A percentile compares a stretch with the other conserved stretches of the same genome.
Evolutionary conservation across 2,113 vertebrate genomes (phyloP).

Genomic region (Terrapene triunguis): DNA sequence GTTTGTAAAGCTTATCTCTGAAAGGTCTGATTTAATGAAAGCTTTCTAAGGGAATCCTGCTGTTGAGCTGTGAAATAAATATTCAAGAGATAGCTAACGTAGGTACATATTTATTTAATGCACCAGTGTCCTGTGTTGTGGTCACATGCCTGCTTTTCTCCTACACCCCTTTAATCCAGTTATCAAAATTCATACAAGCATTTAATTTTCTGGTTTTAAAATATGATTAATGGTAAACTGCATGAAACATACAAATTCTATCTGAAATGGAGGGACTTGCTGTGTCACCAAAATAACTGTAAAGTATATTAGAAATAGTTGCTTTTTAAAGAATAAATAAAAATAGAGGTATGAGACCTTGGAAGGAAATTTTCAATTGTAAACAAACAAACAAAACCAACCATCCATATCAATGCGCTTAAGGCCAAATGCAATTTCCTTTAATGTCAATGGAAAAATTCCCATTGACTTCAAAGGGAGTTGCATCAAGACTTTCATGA

Average conservation of each 20-base stretch:
- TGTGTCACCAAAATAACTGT: not conserved
- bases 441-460: fast-evolving
- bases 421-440: not conserved
- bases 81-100: not conserved
- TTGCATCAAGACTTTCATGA: fast-evolving
- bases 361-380: not conserved
- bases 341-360: not conserved
- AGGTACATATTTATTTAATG: not conserved
- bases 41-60: conserved; percentile 70
- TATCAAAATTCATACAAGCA: conserved; percentile 54
- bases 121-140: not conserved
- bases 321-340: not conserved
- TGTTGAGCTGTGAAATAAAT: conserved; percentile 57
- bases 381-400: not conserved
- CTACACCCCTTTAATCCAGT: not conserved
- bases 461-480: not conserved
- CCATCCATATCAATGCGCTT: fast-evolving
- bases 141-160: not conserved
- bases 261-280: conserved; percentile 30
- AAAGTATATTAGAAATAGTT: not conserved
- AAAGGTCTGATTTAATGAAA: conserved; percentile 70
- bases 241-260: not conserved
- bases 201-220: conserved; percentile 42
- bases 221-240: conserved; percentile 32
- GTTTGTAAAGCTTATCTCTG: conserved; percentile 66